Conservation (phyloP, 2,113 vertebrate species). For the Columba janthina region DNA sequence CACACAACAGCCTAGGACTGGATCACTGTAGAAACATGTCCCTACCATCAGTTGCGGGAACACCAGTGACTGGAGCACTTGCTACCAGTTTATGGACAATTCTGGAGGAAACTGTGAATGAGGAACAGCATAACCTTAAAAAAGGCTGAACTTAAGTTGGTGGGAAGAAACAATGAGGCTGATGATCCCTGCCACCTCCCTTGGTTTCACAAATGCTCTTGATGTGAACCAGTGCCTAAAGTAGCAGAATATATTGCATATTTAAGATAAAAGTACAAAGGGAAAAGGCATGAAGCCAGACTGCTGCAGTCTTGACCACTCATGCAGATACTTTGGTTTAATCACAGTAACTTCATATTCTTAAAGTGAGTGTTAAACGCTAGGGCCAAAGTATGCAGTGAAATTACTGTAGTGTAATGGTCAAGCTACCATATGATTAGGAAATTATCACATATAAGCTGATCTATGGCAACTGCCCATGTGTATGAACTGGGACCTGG, state of each 20-base stretch:
- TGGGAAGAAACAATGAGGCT: neutral
- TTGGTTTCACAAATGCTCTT: neutral
- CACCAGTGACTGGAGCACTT: neutral
- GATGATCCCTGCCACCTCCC: neutral
- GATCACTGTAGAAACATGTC: neutral
- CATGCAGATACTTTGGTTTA: neutral
- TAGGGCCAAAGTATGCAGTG: no score
- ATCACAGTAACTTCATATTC: neutral
- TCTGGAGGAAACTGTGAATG: neutral
- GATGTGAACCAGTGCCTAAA: neutral
- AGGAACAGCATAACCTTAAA: neutral
- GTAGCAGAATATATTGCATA: neutral
- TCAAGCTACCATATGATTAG: neutral
- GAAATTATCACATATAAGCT: neutral
- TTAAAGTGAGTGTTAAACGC: neutral
- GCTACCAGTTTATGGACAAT: neutral
- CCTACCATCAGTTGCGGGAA: no score
- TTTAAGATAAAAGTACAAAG: neutral
- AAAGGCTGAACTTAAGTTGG: neutral
- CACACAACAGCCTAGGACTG: neutral
- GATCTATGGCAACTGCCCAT: neutral
- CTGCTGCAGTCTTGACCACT: neutral
- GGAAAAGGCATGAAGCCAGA: neutral
- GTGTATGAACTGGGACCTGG: fast-evolving
- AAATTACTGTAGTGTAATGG: neutral